phyloP scores from a whole-genome alignment of 1,140 invertebrate species.

The Vanessa atalanta region DNA sequence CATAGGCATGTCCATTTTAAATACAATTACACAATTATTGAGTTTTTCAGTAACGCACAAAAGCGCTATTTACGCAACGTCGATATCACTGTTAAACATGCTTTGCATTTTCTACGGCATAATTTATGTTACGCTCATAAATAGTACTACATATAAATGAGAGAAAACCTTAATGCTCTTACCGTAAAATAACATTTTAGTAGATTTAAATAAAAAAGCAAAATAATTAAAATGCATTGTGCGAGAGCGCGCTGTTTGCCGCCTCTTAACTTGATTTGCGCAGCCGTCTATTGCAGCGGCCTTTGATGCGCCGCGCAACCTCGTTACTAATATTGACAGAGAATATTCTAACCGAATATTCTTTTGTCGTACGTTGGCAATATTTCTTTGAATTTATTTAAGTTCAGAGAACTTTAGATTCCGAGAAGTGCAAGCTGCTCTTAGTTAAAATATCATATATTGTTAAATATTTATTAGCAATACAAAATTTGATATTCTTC shows the following conservation, averaged over 20 bases:
- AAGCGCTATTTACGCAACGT: too few species aligned
- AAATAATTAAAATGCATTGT: conserved; percentile 18
- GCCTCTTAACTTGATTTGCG: conserved; percentile 28
- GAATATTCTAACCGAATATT: conserved; percentile 2
- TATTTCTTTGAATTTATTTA: not conserved
- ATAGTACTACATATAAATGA: too few species aligned
- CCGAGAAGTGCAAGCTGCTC: too few species aligned
- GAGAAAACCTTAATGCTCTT: conserved; percentile 16
- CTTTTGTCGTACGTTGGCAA: not conserved
- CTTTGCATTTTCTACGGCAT: too few species aligned
- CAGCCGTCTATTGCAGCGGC: conserved; percentile 1
- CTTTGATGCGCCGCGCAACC: conserved; percentile 3
- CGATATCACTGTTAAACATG: too few species aligned
- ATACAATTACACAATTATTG: too few species aligned
- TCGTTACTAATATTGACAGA: conserved; percentile 4
- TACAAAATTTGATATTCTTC: not conserved
- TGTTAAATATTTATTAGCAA: too few species aligned
- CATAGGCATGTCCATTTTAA: too few species aligned
- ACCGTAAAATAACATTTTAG: conserved; percentile 4
- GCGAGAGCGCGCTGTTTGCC: conserved; percentile 23
- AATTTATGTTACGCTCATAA: too few species aligned
- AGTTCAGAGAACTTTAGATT: too few species aligned
- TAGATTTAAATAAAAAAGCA: conserved; percentile 18
- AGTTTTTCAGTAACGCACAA: too few species aligned
- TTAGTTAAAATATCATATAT: too few species aligned